phyloP scores from a whole-genome alignment of 2,888 invertebrate genomes.

The Meiosimyza decipiens region DNA sequence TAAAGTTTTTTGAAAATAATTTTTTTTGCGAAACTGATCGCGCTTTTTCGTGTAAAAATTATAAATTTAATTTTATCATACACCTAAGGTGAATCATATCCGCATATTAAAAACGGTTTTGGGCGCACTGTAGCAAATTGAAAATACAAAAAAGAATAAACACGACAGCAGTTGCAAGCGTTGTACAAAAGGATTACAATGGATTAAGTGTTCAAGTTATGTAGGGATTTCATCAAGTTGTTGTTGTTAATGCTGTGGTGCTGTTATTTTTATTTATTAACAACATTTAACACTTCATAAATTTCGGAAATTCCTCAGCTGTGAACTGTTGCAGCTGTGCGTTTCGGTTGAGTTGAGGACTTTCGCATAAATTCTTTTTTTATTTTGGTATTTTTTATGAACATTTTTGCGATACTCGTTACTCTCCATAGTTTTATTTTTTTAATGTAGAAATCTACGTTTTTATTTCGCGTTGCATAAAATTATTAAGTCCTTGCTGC shows the following conservation, averaged over 20 bases:
- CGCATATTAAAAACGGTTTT: too few relatives aligned
- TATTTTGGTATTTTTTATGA: background rate
- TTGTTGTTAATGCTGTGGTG: background rate
- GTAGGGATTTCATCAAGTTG: conserved; percentile 3
- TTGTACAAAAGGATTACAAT: background rate
- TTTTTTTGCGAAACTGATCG: background rate
- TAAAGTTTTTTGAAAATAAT: background rate
- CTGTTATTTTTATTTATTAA: conserved; percentile 6
- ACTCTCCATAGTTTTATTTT: too few relatives aligned
- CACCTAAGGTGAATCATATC: too few relatives aligned
- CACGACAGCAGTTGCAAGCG: background rate
- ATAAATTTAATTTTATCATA: too few relatives aligned
- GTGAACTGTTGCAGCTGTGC: too few relatives aligned
- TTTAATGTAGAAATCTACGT: too few relatives aligned
- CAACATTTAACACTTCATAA: background rate
- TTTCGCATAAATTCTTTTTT: background rate
- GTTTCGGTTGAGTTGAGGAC: too few relatives aligned
- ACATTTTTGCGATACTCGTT: background rate
- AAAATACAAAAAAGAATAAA: background rate
- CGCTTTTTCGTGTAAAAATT: too few relatives aligned
- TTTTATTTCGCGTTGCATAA: too few relatives aligned
- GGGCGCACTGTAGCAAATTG: conserved; percentile 2
- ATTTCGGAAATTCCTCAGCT: background rate
- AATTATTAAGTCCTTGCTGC: too few relatives aligned
- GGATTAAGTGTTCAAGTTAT: conserved; percentile 21